Evolutionary conservation across 1,140 invertebrate genomes (phyloP).

Genomic region (Proales similis): DNA sequence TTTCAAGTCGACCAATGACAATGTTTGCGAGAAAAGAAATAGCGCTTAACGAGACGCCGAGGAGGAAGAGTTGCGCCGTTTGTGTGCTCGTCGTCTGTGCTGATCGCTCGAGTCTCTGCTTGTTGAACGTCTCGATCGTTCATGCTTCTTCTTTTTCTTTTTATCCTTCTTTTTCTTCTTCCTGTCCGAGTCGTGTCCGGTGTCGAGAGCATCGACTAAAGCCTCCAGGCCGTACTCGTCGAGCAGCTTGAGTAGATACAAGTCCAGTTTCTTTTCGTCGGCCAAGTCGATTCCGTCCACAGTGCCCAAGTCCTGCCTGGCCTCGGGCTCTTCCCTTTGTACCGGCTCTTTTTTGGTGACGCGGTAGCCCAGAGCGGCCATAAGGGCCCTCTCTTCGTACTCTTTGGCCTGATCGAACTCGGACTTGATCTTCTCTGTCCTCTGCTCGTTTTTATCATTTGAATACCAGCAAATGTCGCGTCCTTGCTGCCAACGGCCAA

Average conservation of each 20-base stretch:
- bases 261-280: constrained; percentile 23
- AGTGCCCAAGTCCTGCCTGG: not conserved
- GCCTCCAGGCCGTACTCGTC: constrained; percentile 8
- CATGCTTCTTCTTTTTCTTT: constrained; percentile 13
- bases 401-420: constrained; percentile 33
- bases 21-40: constrained; percentile 1
- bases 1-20: too few species aligned
- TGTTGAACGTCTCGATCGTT: too few species aligned
- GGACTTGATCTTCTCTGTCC: not conserved
- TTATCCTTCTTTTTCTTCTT: constrained; percentile 25
- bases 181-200: not conserved
- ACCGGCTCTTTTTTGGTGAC: constrained; percentile 27
- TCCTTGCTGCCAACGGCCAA: constrained; percentile 22
- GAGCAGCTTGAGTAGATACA: constrained; percentile 2
- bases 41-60: not conserved
- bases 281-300: constrained; percentile 1
- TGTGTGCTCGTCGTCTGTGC: not conserved
- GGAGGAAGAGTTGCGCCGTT: constrained; percentile 19
- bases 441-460: not conserved
- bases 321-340: not conserved
- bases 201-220: constrained; percentile 1
- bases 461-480: constrained; percentile 31
- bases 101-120: too few species aligned
- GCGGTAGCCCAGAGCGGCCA: constrained; percentile 31
- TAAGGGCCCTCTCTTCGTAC: constrained; percentile 25